phyloP scores from a whole-genome alignment of 2,797 vertebrate genomes.

The Hephaestus fuliginosus region DNA sequence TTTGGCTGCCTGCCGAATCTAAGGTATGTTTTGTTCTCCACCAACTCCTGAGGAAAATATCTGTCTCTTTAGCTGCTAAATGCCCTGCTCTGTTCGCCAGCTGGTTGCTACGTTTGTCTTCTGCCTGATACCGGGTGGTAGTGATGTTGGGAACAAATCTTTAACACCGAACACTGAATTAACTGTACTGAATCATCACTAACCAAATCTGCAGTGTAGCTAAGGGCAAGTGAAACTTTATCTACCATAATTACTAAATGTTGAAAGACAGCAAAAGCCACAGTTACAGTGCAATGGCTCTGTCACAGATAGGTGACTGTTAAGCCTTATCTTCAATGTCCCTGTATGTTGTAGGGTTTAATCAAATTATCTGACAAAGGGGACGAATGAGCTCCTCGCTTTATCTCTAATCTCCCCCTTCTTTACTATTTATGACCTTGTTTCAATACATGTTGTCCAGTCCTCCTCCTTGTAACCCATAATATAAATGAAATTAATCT shows the following conservation, averaged over 20 bases:
- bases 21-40: not conserved
- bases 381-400: slow-evolving; percentile 17
- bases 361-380: slow-evolving; percentile 33
- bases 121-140: too few species aligned
- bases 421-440: slow-evolving; percentile 1
- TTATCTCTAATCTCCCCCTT: not conserved
- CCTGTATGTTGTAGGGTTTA: not conserved
- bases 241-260: not conserved
- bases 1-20: not conserved
- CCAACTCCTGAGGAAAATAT: not conserved
- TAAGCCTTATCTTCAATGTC: slow-evolving; percentile 13
- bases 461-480: not conserved
- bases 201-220: not conserved
- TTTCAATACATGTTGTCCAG: not conserved
- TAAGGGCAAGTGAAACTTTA: too few species aligned
- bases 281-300: too few species aligned
- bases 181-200: not conserved
- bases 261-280: not conserved
- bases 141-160: not conserved
- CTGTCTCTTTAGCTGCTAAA: not conserved
- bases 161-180: not conserved
- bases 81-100: not conserved
- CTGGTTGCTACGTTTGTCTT: not conserved
- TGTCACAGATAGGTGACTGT: too few species aligned
- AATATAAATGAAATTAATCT: slow-evolving; percentile 22